phyloP scores from a whole-genome alignment of 2,113 vertebrate species.

The Pseudorasbora parva region DNA sequence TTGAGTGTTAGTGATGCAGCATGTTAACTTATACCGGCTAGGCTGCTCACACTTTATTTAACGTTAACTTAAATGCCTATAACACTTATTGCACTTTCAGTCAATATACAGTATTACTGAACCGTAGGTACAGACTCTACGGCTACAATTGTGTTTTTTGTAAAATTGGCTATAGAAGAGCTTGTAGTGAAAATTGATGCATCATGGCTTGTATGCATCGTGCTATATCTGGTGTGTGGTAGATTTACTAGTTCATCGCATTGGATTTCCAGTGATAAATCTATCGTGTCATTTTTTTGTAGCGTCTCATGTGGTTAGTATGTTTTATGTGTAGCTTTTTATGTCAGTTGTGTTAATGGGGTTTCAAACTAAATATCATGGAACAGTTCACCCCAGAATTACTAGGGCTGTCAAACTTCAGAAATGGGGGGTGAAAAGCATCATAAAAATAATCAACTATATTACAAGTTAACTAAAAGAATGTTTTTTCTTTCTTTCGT shows the following conservation, averaged over 20 bases:
- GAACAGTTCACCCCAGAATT: not conserved
- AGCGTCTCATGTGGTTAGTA: not conserved
- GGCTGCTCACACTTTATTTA: not conserved
- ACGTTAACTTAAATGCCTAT: not conserved
- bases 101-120: not conserved
- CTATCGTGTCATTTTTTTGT: not conserved
- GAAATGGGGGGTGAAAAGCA: no score
- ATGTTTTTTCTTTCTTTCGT: not conserved
- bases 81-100: not conserved
- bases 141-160: no score
- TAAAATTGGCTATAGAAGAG: not conserved
- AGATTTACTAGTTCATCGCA: not conserved
- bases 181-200: not conserved
- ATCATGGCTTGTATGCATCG: not conserved
- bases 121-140: not conserved
- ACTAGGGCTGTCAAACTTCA: no score
- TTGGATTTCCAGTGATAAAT: no score
- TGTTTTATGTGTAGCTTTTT: not conserved
- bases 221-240: not conserved
- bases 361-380: not conserved
- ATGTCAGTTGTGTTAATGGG: not conserved
- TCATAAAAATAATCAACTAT: no score
- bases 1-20: not conserved
- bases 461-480: no score
- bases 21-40: conserved; percentile 20